Conservation (phyloP, 2,797 vertebrate species). For the Chelon labrosus region DNA sequence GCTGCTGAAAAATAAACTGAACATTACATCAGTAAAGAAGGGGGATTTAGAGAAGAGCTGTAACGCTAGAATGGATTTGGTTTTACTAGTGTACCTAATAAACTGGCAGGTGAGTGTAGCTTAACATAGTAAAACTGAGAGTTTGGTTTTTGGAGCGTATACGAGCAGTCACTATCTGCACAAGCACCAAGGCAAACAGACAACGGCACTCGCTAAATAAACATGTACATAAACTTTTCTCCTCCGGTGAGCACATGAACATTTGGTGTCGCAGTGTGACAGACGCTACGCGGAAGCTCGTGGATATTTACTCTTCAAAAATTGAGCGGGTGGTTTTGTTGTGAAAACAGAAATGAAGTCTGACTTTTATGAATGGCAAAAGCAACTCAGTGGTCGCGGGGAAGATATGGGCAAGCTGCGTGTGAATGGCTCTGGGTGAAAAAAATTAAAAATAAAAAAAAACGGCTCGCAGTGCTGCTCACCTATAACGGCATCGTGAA, state of each 20-base stretch:
- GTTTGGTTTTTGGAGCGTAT: not conserved
- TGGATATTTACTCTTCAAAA: slow-evolving; percentile 30
- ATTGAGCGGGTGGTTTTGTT: not conserved
- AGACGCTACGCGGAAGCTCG: slow-evolving; percentile 5
- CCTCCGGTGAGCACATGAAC: slow-evolving; percentile 22
- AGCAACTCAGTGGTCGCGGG: not conserved
- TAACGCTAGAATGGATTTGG: too few species aligned
- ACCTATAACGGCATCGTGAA: slow-evolving; percentile 94
- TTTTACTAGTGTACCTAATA: too few species aligned
- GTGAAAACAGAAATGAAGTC: slow-evolving; percentile 8
- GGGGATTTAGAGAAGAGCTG: too few species aligned
- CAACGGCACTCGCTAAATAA: not conserved
- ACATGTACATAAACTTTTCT: slow-evolving; percentile 7
- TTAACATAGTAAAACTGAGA: not conserved
- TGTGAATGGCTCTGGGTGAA: not conserved
- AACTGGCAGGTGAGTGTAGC: too few species aligned
- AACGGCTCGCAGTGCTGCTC: slow-evolving; percentile 39
- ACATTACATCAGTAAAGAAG: too few species aligned
- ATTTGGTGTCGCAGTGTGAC: not conserved
- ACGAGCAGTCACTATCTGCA: slow-evolving; percentile 14
- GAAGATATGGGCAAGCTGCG: not conserved
- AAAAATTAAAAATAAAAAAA: not conserved
- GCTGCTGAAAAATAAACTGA: too few species aligned
- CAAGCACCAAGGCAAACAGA: not conserved
- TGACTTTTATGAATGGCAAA: slow-evolving; percentile 21